Evolutionary conservation across 1,140 invertebrate species (phyloP).

Genomic region (Acromyrmex charruanus): DNA sequence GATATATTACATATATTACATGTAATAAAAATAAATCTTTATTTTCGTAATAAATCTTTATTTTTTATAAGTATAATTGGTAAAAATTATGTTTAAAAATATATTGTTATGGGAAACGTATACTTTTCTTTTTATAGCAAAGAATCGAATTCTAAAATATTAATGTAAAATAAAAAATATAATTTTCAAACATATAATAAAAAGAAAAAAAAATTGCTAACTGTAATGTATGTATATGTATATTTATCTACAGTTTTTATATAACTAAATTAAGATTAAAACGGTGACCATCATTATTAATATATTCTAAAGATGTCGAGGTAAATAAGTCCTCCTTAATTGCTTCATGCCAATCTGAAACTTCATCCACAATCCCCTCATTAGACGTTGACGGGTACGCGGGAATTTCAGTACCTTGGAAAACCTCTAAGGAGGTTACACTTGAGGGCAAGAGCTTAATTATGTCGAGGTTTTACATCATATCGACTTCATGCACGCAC

Average conservation of each 20-base stretch:
- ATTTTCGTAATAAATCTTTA: neutral
- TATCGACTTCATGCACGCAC: constrained; percentile 29
- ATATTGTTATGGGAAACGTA: too few species aligned
- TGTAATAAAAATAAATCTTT: neutral
- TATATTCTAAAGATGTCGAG: constrained; percentile 49
- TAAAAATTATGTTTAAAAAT: neutral
- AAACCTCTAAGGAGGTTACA: constrained; percentile 81
- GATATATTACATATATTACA: neutral
- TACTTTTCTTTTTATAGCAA: too few species aligned
- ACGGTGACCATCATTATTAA: constrained; percentile 14
- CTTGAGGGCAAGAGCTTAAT: constrained; percentile 76
- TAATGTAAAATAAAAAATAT: neutral
- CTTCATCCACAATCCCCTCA: constrained; percentile 80
- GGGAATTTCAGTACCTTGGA: constrained; percentile 80
- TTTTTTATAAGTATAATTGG: neutral
- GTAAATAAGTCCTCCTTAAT: constrained; percentile 72
- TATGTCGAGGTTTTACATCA: constrained; percentile 71
- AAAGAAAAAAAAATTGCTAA: neutral
- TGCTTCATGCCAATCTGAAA: constrained; percentile 70
- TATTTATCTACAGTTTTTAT: neutral
- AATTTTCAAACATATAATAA: neutral
- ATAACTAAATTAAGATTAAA: constrained; percentile 12
- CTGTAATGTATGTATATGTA: neutral
- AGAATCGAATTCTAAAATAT: constrained; percentile 2
- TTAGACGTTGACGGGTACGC: constrained; percentile 80